Base-by-base conservation (phyloP, 2,888 invertebrate genomes). In the Nysson spinosus region DNA sequence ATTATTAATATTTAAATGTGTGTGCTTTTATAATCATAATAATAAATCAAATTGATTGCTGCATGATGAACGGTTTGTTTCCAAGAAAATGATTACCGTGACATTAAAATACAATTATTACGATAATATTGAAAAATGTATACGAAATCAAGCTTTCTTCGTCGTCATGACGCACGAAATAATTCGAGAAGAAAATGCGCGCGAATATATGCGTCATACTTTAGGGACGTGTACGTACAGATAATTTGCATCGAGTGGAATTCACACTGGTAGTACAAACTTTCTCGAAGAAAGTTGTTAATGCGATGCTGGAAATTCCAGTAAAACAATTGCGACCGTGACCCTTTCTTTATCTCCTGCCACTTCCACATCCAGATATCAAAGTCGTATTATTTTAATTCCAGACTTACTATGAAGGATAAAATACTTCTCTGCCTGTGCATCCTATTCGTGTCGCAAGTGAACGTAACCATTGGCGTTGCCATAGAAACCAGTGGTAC, bases 271-370 rank as follows among this genome's bases (percentile, higher is more conserved):
- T 9, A 30, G 14, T 20, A 37, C 6, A 32, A 26, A 69, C 73
- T 72, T 69, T 72, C 71, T 55, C 34, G 34, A 54, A 39, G 73
- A 69, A 72, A 72, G 73, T 72, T 19, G 22, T n/a, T n/a, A n/a
- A n/a, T n/a, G 34, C 55, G 43, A 57, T 52, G 24, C 30, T 16
- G 5, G 5, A 44, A 44, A 5, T 51, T 35, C 22, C 30, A 6
- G 30, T 5, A 39, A 30, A 12, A 51, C n/a, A 50, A 22, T 30
- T 37, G 26, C 37, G 22, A 24, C 19, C 19, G 20, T 16, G 22
- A 51, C 34, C 19, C 5, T 5, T 44, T 28, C 5, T 20, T 20
- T 24, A 39, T 6, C 26, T 11, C 5, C 12, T n/a, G n/a, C n/a
- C n/a, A n/a, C n/a, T n/a, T n/a, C n/a, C n/a, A n/a, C n/a, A n/a